phyloP scores from a whole-genome alignment of 2,888 invertebrate species.

The Morpho helenor region DNA sequence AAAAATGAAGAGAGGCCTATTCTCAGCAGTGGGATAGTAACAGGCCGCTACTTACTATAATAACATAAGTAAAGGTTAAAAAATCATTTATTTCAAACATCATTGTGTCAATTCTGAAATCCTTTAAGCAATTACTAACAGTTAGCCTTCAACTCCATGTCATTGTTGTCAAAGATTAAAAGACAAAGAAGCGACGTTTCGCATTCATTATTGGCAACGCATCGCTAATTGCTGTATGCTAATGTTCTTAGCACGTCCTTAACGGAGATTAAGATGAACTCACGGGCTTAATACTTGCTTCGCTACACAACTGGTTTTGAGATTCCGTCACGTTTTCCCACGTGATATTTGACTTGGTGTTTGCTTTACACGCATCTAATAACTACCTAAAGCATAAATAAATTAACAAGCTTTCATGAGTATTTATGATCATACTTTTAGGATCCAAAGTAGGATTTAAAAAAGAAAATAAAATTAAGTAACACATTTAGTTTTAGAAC shows the following conservation, averaged over 20 bases:
- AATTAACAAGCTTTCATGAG: too few relatives aligned
- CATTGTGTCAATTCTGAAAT: neutral
- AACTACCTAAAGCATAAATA: too few relatives aligned
- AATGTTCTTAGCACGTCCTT: slow-evolving; percentile 27
- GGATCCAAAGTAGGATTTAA: too few relatives aligned
- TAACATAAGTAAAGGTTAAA: too few relatives aligned
- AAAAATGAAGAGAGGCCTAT: too few relatives aligned
- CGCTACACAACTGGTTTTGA: neutral
- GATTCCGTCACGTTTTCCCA: slow-evolving; percentile 7
- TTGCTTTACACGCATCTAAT: too few relatives aligned
- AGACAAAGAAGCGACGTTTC: slow-evolving; percentile 35
- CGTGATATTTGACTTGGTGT: neutral
- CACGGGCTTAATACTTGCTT: slow-evolving; percentile 5
- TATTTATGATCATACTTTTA: too few relatives aligned
- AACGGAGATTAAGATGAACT: slow-evolving; percentile 29
- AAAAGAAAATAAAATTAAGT: too few relatives aligned
- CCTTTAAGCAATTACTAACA: slow-evolving; percentile 13
- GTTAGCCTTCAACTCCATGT: slow-evolving; percentile 14
- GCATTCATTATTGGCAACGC: slow-evolving; percentile 39
- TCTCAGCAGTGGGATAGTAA: too few relatives aligned
- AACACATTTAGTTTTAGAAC: too few relatives aligned
- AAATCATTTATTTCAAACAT: too few relatives aligned
- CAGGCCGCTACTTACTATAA: too few relatives aligned
- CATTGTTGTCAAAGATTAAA: slow-evolving; percentile 21
- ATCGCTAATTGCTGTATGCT: slow-evolving; percentile 41